Evolutionary conservation across 2,797 vertebrate species (phyloP).

Genomic region (Hypotaenidia okinawae): DNA sequence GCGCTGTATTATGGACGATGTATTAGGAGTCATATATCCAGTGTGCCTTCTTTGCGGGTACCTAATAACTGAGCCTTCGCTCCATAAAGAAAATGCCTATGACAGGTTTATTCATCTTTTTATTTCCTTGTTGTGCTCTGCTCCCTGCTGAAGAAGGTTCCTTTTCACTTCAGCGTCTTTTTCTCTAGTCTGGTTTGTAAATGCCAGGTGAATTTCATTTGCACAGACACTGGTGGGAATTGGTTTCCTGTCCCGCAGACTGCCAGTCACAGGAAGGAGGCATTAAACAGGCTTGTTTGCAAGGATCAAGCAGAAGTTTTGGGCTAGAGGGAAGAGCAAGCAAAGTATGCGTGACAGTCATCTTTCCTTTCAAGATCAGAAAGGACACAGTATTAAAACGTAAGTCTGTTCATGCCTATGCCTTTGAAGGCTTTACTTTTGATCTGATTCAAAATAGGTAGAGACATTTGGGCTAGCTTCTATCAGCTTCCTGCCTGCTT

Average conservation of each 20-base stretch:
- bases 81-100: conserved; percentile 61
- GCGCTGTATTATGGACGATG: conserved; percentile 49
- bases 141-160: conserved; percentile 4
- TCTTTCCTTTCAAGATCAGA: conserved; percentile 6
- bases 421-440: conserved; percentile 24
- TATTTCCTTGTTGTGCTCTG: conserved; percentile 63
- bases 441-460: conserved; percentile 29
- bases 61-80: conserved; percentile 58
- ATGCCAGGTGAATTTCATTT: conserved; percentile 41
- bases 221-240: background rate
- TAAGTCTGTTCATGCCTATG: background rate
- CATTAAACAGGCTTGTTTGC: background rate
- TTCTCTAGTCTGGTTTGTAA: conserved; percentile 60
- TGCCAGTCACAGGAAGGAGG: background rate
- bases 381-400: background rate
- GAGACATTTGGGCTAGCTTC: background rate
- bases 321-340: background rate
- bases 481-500: background rate
- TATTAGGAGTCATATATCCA: conserved; percentile 56
- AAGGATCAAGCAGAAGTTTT: conserved; percentile 18
- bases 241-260: background rate
- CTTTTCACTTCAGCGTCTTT: conserved; percentile 33
- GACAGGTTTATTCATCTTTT: conserved; percentile 70
- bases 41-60: conserved; percentile 45
- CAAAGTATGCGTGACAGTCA: background rate